Evolutionary conservation across 2,113 vertebrate genomes (phyloP).

Genomic region (Neogobius melanostomus): DNA sequence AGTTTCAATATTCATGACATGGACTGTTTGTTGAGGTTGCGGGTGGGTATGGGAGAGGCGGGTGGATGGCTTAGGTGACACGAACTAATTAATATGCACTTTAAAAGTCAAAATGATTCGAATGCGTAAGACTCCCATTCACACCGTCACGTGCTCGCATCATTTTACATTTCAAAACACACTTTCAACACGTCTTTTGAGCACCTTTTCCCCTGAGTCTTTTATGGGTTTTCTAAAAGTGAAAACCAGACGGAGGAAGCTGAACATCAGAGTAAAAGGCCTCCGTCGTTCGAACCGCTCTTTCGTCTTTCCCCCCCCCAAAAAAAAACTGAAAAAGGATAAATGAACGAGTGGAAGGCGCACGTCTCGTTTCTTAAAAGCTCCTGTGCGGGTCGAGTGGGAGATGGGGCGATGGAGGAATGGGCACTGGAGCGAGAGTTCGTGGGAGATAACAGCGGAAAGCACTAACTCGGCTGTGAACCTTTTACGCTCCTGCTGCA

Average conservation of each 20-base stretch:
- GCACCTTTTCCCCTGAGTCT: neutral
- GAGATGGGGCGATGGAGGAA: slow-evolving; percentile 77
- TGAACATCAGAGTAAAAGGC: neutral
- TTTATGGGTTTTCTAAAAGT: neutral
- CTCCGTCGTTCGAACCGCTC: neutral
- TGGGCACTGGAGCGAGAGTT: slow-evolving; percentile 65
- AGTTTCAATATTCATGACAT: too few relatives aligned
- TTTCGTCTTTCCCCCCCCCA: slow-evolving; percentile 28
- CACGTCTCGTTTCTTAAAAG: slow-evolving; percentile 65
- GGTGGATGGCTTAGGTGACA: too few relatives aligned
- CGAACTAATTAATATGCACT: too few relatives aligned
- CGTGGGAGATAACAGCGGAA: slow-evolving; percentile 76
- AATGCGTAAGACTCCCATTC: too few relatives aligned
- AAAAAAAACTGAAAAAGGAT: slow-evolving; percentile 37
- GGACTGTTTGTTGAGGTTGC: too few relatives aligned
- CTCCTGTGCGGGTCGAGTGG: slow-evolving; percentile 65
- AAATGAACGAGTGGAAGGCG: slow-evolving; percentile 25
- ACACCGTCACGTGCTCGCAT: too few relatives aligned
- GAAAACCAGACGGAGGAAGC: neutral
- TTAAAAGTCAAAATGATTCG: too few relatives aligned
- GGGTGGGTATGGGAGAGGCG: too few relatives aligned
- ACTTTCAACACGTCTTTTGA: neutral
- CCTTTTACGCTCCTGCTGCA: slow-evolving; percentile 57
- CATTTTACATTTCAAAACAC: neutral
- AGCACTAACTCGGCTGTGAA: slow-evolving; percentile 74